These are phyloP conservation scores for Pollenia amentaria DNA, from an alignment of 2,888 invertebrate genomes.

Conservation along the genomic window DNA sequence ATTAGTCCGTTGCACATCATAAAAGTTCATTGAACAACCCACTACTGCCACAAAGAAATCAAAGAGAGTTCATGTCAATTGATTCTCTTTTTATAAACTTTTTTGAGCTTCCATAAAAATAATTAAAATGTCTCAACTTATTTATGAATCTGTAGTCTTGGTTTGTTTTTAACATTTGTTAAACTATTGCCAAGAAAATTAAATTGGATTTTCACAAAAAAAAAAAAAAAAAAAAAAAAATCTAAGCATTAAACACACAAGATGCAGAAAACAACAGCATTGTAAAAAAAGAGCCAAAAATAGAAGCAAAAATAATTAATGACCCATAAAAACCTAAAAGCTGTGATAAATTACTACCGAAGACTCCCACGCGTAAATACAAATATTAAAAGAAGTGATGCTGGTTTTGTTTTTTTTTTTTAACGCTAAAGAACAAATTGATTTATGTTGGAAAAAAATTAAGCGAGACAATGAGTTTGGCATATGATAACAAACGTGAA, in stretches of 20 bases:
- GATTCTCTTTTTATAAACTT: conserved; percentile 15
- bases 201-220: conserved; percentile 19
- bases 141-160: conserved; percentile 28
- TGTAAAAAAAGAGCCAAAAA: not conserved
- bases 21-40: no score
- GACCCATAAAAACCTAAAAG: conserved; percentile 69
- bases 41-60: no score
- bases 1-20: no score
- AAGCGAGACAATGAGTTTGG: not conserved
- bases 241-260: not conserved
- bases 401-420: not conserved
- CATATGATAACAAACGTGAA: no score
- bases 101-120: conserved; percentile 27
- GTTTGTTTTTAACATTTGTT: not conserved
- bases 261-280: not conserved
- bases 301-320: conserved; percentile 61
- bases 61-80: not conserved
- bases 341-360: conserved; percentile 57
- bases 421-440: conserved; percentile 20
- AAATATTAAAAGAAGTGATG: conserved; percentile 19
- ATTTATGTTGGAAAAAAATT: conserved; percentile 35
- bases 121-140: conserved; percentile 50
- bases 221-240: no score
- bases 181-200: conserved; percentile 35
- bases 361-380: conserved; percentile 13